These are phyloP conservation scores for Ptychobarbus kaznakovi DNA, from an alignment of 2,797 vertebrate species.

Conservation along the genomic window DNA sequence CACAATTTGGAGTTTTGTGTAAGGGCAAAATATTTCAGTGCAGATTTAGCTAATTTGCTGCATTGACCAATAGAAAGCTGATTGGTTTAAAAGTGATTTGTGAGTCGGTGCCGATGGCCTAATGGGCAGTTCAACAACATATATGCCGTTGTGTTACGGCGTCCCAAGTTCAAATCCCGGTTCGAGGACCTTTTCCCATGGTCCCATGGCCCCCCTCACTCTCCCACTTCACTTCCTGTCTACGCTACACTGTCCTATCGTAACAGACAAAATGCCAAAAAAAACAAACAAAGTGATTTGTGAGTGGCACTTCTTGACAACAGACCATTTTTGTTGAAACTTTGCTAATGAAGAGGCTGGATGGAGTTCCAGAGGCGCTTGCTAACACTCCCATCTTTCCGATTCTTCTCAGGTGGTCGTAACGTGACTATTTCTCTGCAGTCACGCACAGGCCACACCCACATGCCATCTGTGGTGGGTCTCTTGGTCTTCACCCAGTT, in stretches of 20 bases:
- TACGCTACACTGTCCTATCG: too few species aligned
- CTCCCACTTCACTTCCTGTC: too few species aligned
- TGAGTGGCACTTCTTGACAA: background rate
- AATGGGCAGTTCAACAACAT: too few species aligned
- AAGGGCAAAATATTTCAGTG: background rate
- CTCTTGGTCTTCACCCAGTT: constrained; percentile 99
- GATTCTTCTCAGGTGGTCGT: constrained; percentile 86
- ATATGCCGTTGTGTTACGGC: too few species aligned
- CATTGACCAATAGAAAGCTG: background rate
- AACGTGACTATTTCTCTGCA: constrained; percentile 98
- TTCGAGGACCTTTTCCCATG: too few species aligned
- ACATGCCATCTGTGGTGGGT: constrained; percentile 98
- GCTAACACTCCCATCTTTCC: constrained; percentile 4
- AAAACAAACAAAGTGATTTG: too few species aligned
- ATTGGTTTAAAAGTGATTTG: background rate
- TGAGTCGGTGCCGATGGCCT: too few species aligned
- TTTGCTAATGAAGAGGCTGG: background rate
- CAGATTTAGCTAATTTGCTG: too few species aligned
- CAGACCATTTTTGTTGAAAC: background rate
- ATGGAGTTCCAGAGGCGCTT: background rate
- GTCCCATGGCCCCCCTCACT: too few species aligned
- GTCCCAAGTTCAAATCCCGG: too few species aligned
- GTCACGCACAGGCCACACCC: constrained; percentile 97
- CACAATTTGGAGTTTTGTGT: background rate
- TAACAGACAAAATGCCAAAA: too few species aligned